Evolutionary conservation across 2,888 invertebrate genomes (phyloP).

Genomic region (Thymelicus acteon): DNA sequence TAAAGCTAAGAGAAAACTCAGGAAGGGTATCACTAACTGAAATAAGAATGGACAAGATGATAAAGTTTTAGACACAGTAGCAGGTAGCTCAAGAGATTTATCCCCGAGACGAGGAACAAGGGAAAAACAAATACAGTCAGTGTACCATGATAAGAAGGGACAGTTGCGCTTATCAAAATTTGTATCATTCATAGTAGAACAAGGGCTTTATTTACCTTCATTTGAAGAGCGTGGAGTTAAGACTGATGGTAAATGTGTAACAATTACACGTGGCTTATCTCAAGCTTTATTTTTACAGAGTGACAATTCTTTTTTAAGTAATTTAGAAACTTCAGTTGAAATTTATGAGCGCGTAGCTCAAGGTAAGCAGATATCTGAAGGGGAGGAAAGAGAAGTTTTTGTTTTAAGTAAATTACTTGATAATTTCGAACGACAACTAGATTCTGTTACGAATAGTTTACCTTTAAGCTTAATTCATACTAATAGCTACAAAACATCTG

Average conservation of each 20-base stretch:
- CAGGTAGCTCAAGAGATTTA: slow-evolving; percentile 1
- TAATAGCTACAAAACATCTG: slow-evolving; percentile 2
- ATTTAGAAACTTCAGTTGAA: slow-evolving; percentile 7
- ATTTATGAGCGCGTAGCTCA: slow-evolving; percentile 5
- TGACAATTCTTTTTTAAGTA: slow-evolving; percentile 2
- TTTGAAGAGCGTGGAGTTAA: slow-evolving; percentile 5
- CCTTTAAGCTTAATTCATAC: slow-evolving; percentile 3
- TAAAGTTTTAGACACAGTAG: too few relatives aligned
- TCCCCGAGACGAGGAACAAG: slow-evolving; percentile 5
- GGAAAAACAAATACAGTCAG: slow-evolving; percentile 7
- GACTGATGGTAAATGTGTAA: slow-evolving; percentile 7
- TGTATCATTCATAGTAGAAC: slow-evolving; percentile 7
- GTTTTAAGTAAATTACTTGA: slow-evolving; percentile 5
- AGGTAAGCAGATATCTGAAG: slow-evolving; percentile 7
- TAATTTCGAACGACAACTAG: slow-evolving; percentile 7
- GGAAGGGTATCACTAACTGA: too few relatives aligned
- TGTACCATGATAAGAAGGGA: neutral
- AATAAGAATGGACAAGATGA: too few relatives aligned
- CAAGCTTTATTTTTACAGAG: slow-evolving; percentile 7
- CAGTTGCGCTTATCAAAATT: slow-evolving; percentile 7
- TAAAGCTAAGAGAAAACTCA: too few relatives aligned
- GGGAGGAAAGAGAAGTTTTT: slow-evolving; percentile 7
- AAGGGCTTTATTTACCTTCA: slow-evolving; percentile 7
- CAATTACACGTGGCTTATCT: slow-evolving; percentile 5
- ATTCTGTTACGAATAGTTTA: slow-evolving; percentile 7